These are phyloP conservation scores for Acronicta aceris DNA, from an alignment of 2,888 invertebrate species.

Conservation along the genomic window DNA sequence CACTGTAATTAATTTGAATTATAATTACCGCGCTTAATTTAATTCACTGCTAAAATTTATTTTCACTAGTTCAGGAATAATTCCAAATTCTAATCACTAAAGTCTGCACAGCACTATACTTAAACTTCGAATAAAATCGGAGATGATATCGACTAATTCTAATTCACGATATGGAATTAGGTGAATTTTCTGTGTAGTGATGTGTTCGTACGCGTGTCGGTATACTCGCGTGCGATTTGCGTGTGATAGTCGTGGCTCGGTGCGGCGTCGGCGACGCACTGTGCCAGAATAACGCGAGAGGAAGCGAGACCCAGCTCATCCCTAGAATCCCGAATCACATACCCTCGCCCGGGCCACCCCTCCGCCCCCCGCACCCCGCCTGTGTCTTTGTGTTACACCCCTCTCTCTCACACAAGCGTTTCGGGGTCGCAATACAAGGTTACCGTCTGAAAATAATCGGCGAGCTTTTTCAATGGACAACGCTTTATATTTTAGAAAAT, in stretches of 20 bases:
- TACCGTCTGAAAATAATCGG: constrained; percentile 76
- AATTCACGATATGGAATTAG: constrained; percentile 55
- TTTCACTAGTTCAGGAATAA: constrained; percentile 12
- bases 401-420: constrained; percentile 82
- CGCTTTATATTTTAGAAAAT: constrained; percentile 53
- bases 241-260: constrained; percentile 67
- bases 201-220: constrained; percentile 61
- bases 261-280: constrained; percentile 84
- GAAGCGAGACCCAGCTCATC: constrained; percentile 89
- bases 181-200: constrained; percentile 49
- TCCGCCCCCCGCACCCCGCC: constrained; percentile 76
- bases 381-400: constrained; percentile 82
- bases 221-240: constrained; percentile 59
- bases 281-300: constrained; percentile 86
- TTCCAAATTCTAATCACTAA: constrained; percentile 35
- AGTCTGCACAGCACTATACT: constrained; percentile 41
- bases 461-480: constrained; percentile 64
- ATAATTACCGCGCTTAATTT: constrained; percentile 14
- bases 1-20: constrained; percentile 32
- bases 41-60: constrained; percentile 38
- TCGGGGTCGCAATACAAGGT: constrained; percentile 77
- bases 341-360: constrained; percentile 85
- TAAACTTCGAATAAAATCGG: neutral
- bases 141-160: constrained; percentile 35
- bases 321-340: constrained; percentile 89